Percentiles rank a stretch among this genome's conserved stretches.
These are phyloP conservation scores for Polylopha cassiicola DNA, from an alignment of 2,888 invertebrate genomes.

Conservation along the genomic window DNA sequence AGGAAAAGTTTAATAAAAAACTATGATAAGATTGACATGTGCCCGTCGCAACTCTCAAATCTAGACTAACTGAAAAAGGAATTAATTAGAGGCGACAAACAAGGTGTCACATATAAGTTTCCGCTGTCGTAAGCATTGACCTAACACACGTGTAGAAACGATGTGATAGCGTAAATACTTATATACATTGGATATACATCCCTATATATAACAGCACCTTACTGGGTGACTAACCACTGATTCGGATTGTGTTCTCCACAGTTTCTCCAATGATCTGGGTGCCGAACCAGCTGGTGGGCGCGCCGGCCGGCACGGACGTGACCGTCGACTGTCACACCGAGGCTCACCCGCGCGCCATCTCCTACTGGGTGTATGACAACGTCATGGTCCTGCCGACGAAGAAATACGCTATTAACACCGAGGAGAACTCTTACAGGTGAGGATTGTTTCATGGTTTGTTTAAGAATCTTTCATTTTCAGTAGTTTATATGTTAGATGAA, in stretches of 20 bases:
- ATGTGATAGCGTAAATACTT: too few relatives aligned
- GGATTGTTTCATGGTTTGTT: not conserved
- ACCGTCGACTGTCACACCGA: constrained; percentile 96
- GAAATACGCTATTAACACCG: constrained; percentile 89
- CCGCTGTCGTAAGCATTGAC: too few relatives aligned
- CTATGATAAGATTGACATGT: too few relatives aligned
- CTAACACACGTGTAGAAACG: too few relatives aligned
- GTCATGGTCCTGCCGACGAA: constrained; percentile 93
- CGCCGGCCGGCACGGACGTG: constrained; percentile 92
- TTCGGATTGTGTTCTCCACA: constrained; percentile 55
- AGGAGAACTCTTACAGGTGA: constrained; percentile 89
- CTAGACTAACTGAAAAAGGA: too few relatives aligned
- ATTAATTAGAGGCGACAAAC: too few relatives aligned
- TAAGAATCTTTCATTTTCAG: not conserved
- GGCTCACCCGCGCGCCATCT: constrained; percentile 93
- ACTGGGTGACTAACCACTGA: not conserved
- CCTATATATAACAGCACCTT: not conserved
- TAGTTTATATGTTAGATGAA: too few relatives aligned
- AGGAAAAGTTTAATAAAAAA: too few relatives aligned
- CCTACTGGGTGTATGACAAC: constrained; percentile 94
- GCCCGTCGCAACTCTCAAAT: too few relatives aligned
- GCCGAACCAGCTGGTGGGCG: constrained; percentile 94
- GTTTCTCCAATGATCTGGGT: constrained; percentile 97
- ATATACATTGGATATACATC: too few relatives aligned
- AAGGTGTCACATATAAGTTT: too few relatives aligned